phyloP scores from a whole-genome alignment of 1,140 invertebrate genomes.

The Aculops lycopersici region DNA sequence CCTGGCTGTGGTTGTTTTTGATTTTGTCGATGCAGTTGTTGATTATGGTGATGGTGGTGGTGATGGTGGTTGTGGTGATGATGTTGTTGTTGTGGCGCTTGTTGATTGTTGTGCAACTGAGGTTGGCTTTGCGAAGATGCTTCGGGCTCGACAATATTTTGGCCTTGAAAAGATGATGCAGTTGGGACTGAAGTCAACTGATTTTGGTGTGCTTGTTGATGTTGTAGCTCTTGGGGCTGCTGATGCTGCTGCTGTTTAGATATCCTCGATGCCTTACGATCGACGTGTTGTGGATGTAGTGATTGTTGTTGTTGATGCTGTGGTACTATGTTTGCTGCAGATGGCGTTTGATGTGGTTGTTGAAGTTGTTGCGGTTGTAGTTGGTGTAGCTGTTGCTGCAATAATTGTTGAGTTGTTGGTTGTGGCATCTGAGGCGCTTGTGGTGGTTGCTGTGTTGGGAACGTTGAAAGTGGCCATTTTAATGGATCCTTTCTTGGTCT shows the following conservation, averaged over 20 bases:
- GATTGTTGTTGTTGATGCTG: neutral
- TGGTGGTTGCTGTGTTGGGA: slow-evolving; percentile 3
- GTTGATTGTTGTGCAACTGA: no score
- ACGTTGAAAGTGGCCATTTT: slow-evolving; percentile 11
- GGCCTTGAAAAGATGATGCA: no score
- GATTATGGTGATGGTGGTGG: neutral
- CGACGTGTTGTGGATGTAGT: no score
- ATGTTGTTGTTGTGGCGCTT: neutral
- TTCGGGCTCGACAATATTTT: no score
- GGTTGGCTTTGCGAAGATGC: no score
- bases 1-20: neutral
- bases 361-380: neutral
- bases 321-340: neutral
- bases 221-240: no score
- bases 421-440: neutral
- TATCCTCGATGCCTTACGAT: no score
- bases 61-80: no score
- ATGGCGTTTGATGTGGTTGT: neutral
- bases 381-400: neutral
- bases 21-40: neutral
- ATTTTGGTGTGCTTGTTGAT: no score
- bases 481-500: slow-evolving; percentile 33
- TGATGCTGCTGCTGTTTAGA: no score
- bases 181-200: no score
- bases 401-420: neutral